These are phyloP conservation scores for Xestia c-nigrum DNA, from an alignment of 2,888 invertebrate genomes.

Conservation along the genomic window DNA sequence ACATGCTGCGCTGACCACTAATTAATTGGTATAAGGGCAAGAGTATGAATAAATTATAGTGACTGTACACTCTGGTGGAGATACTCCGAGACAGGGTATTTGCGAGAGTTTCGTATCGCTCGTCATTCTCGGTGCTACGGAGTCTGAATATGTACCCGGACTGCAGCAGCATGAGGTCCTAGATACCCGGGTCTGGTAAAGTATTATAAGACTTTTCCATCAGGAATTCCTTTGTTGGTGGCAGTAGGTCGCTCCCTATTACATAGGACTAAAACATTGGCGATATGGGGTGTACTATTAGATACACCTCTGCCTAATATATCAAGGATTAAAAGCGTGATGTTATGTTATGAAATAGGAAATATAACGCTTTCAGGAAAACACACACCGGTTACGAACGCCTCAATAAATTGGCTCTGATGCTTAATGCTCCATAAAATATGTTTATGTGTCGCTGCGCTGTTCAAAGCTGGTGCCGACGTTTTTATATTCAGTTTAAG, in stretches of 20 bases:
- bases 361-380: neutral
- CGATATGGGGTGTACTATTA: neutral
- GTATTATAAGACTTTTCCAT: too few species aligned
- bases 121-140: too few species aligned
- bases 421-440: conserved; percentile 51
- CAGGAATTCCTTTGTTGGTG: neutral
- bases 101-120: too few species aligned
- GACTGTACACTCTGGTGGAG: too few species aligned
- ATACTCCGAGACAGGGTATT: too few species aligned
- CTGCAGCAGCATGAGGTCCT: too few species aligned
- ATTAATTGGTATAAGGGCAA: too few species aligned
- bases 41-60: too few species aligned
- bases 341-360: neutral
- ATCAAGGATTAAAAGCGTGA: neutral
- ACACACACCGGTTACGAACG: conserved; percentile 10
- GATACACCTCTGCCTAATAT: neutral
- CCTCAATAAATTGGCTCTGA: conserved; percentile 34
- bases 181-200: too few species aligned
- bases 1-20: too few species aligned
- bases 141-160: too few species aligned
- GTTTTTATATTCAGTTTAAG: conserved; percentile 33
- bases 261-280: neutral
- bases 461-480: neutral
- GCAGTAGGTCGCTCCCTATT: neutral
- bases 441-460: conserved; percentile 31